These are phyloP conservation scores for Andrena flavipes DNA, from an alignment of 2,888 invertebrate genomes.

Conservation along the genomic window DNA sequence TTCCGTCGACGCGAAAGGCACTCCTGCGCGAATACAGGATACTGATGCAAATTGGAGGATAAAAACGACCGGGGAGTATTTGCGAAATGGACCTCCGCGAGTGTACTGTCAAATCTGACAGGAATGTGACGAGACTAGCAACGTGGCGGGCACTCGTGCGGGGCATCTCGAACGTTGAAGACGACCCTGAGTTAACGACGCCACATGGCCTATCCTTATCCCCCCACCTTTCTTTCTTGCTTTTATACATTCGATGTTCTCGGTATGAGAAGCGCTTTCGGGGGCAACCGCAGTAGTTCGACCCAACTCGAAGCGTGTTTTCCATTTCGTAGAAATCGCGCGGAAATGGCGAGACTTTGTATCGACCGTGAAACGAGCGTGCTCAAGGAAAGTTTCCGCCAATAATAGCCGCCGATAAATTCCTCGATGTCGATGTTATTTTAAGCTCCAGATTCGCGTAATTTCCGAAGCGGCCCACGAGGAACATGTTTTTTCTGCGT, in stretches of 20 bases:
- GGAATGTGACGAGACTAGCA: background rate
- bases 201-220: constrained; percentile 44
- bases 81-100: too few species aligned
- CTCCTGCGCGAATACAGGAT: too few species aligned
- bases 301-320: background rate
- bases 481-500: background rate
- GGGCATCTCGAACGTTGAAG: constrained; percentile 20
- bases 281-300: background rate
- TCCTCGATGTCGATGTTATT: background rate
- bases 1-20: too few species aligned
- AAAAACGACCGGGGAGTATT: background rate
- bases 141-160: background rate
- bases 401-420: background rate
- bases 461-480: constrained; percentile 5
- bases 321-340: background rate
- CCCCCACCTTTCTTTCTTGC: constrained; percentile 3
- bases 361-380: background rate
- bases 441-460: background rate
- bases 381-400: background rate
- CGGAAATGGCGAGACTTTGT: background rate
- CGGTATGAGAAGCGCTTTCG: constrained; percentile 2
- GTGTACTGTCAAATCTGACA: background rate
- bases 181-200: constrained; percentile 56
- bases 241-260: constrained; percentile 8
- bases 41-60: background rate